Conservation (phyloP, 2,113 vertebrate species). For the Saimiri boliviensis region DNA sequence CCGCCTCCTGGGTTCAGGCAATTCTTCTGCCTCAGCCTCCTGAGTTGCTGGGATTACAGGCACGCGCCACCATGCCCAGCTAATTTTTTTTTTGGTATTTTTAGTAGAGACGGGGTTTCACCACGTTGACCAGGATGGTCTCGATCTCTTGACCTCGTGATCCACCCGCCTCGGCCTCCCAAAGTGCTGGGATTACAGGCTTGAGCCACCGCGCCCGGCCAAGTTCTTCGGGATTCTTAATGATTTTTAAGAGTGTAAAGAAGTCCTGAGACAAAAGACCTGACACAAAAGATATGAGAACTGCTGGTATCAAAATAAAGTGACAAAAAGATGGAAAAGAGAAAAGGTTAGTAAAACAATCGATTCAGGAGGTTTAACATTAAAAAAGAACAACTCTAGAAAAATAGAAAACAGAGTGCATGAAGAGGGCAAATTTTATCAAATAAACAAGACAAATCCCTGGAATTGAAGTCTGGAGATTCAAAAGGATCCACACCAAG, state of each 20-base stretch:
- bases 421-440: background rate
- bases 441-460: constrained; percentile 16
- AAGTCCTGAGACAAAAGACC: background rate
- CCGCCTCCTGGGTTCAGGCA: no score
- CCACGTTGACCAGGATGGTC: no score
- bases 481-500: background rate
- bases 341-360: background rate
- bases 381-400: background rate
- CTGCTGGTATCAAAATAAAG: background rate
- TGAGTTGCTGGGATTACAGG: no score
- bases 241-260: background rate
- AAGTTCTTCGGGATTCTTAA: background rate
- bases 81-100: no score
- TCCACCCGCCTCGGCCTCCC: no score
- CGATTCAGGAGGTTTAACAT: background rate
- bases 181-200: no score
- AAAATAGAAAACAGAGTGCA: background rate
- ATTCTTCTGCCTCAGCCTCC: no score
- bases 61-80: no score
- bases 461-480: background rate
- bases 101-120: no score
- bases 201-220: no score
- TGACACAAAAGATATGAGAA: background rate
- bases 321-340: background rate
- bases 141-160: no score